These are phyloP conservation scores for Acleris literana DNA, from an alignment of 2,888 invertebrate species.

Conservation along the genomic window DNA sequence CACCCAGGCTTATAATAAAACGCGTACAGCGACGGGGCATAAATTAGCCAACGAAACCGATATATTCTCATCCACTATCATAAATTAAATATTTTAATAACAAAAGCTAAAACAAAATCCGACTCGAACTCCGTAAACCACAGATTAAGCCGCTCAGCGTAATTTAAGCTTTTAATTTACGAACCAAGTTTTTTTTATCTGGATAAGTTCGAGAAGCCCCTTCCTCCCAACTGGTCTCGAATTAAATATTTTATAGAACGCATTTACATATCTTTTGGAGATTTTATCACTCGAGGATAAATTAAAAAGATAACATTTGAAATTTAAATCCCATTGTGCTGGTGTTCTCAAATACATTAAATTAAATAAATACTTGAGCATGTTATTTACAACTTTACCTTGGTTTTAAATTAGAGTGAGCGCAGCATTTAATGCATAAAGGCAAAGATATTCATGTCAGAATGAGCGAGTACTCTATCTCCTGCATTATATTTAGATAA, in stretches of 20 bases:
- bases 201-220: conserved; percentile 51
- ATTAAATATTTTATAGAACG: conserved; percentile 37
- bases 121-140: conserved; percentile 4
- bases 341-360: conserved; percentile 25
- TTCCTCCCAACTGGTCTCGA: conserved; percentile 45
- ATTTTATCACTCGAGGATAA: conserved; percentile 33
- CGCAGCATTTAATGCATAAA: no score
- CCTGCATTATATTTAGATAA: no score
- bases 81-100: conserved; percentile 71
- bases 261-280: conserved; percentile 34
- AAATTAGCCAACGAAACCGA: conserved; percentile 71
- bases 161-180: conserved; percentile 69
- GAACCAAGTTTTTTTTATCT: conserved; percentile 60
- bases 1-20: conserved; percentile 71
- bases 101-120: conserved; percentile 66
- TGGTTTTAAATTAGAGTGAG: background rate
- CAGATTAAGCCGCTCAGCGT: conserved; percentile 44
- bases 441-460: no score
- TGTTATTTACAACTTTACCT: conserved; percentile 7
- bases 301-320: conserved; percentile 35
- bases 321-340: conserved; percentile 33
- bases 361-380: conserved; percentile 15
- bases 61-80: conserved; percentile 57
- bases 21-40: conserved; percentile 58
- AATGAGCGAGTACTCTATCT: no score